Evolutionary conservation across 2,113 vertebrate genomes (phyloP), one percentile per base, ranked within the genome.

Genomic region (Alligator mississippiensis): DNA sequence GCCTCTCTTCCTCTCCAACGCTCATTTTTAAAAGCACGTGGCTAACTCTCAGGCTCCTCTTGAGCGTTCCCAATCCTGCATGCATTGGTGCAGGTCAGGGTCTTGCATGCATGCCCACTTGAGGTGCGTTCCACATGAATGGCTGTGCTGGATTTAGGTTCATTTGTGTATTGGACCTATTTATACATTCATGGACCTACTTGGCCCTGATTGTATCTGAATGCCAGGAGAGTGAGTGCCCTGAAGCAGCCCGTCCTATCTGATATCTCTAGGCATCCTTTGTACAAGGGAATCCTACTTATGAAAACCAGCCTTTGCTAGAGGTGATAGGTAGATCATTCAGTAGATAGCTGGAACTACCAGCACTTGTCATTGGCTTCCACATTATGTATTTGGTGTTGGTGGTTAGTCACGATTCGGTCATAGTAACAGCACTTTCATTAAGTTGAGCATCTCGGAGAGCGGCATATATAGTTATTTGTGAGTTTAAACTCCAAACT

Each of bases 401-500:
- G 66, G 14, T 28, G 14, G 59, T 82, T 9, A 27, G 80, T 79
- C 19, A 2, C 74, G 30, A 61, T 8, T 3, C 63, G 25, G 77
- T 64, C 57, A n/a, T 75, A 47, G 0, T 3, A 24, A 61, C 38
- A 63, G 25, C 57, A 7, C 24, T 5, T 6, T 17, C 47, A 24
- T 82, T 63, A 58, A 19, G 54, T 34, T 9, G 55, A 34, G 77
- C 14, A 21, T 78, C 47, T 58, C 1, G 1, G 68, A 85, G 18
- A 83, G 47, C 16, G 66, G 24, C 74, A 55, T 3, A 30, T 15
- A 28, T 64, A 76, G 38, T 5, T 10, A 1, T 34, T 64, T 17
- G 16, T 6, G 14, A 61, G 11, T 16, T 55, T n/a, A 60, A 83
- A 27, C 2, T 16, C 28, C 4, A 3, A 2, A 22, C 0, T 0